phyloP scores from a whole-genome alignment of 2,888 invertebrate species.

The Pyrocoelia pectoralis region DNA sequence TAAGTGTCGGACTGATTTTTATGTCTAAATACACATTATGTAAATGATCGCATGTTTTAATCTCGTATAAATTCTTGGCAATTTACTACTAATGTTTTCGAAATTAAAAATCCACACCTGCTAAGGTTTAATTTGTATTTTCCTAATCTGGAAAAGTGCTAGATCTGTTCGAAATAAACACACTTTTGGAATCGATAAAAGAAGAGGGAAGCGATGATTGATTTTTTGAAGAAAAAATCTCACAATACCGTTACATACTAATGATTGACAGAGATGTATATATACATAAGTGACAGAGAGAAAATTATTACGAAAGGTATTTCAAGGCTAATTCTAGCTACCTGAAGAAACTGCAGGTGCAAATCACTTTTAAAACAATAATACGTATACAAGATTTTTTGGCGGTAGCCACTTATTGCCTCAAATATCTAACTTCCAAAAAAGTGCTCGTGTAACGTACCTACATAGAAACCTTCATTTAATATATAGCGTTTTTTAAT shows the following conservation, averaged over 20 bases:
- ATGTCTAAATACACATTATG: too few relatives aligned
- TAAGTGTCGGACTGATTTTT: too few relatives aligned
- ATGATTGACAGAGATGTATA: conserved; percentile 39
- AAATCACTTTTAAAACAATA: conserved; percentile 24
- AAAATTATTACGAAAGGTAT: conserved; percentile 44
- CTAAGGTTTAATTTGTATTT: neutral
- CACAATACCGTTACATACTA: conserved; percentile 47
- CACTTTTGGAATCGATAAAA: neutral
- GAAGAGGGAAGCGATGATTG: conserved; percentile 31
- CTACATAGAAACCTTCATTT: too few relatives aligned
- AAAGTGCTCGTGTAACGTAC: too few relatives aligned
- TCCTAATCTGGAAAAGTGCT: neutral
- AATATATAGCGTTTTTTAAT: too few relatives aligned
- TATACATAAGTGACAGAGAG: conserved; percentile 32
- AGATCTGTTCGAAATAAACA: too few relatives aligned
- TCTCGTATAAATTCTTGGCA: neutral
- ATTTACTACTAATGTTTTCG: conserved; percentile 5
- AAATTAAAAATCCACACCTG: conserved; percentile 8
- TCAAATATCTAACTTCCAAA: neutral
- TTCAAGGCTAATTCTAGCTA: conserved; percentile 48
- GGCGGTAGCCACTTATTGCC: neutral
- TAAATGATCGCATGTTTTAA: neutral
- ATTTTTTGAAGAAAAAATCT: conserved; percentile 46
- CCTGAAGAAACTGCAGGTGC: conserved; percentile 48
- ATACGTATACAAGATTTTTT: neutral